Evolutionary conservation across 2,888 invertebrate species (phyloP), one percentile per base, ranked within the genome.

Genomic region (Trachelus tabidus): DNA sequence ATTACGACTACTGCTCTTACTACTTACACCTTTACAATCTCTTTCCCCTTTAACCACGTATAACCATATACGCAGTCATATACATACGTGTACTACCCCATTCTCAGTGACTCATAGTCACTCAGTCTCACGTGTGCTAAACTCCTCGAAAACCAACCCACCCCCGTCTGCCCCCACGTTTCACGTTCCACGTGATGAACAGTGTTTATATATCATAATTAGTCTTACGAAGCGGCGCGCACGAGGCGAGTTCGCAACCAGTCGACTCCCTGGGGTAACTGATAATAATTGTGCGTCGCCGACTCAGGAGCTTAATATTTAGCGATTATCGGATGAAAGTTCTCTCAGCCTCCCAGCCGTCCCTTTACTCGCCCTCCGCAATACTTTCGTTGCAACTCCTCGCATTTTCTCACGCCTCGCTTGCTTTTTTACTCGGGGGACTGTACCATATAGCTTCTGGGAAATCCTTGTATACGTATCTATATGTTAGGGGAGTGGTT

Each of bases 191-290:
- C 75, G 77, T 85, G 85, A 85, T 83, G 81, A 85, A 85, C 83
- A 79, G 81, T 81, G 83, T 83, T 84, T 83, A 85, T 85, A 84
- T 79, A 84, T 85, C 85, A 85, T 83, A 85, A 85, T 85, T 85
- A 85, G 83, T 78, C 80, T 77, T 77, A 79, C 77, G 80, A 76
- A 79, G 75, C 71, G 75, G 77, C 75, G 79, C 75, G 40, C 79
- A 76, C 75, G 75, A 75, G 79, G 69, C 75, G 77, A 56, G 56
- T 23, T 56, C 23, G 56, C 56, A 56, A 56, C 56, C 35, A 76
- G 76, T 34, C 79, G 69, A 68, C 75, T 78, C 76, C 34, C 68
- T 56, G 56, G 74, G 76, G 77, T 83, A 83, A 85, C 80, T 84
- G 81, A 82, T 85, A 85, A 84, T 84, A 82, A 85, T 85, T 80